phyloP scores from a whole-genome alignment of 1,140 invertebrate genomes.

The Bombus waltoni region DNA sequence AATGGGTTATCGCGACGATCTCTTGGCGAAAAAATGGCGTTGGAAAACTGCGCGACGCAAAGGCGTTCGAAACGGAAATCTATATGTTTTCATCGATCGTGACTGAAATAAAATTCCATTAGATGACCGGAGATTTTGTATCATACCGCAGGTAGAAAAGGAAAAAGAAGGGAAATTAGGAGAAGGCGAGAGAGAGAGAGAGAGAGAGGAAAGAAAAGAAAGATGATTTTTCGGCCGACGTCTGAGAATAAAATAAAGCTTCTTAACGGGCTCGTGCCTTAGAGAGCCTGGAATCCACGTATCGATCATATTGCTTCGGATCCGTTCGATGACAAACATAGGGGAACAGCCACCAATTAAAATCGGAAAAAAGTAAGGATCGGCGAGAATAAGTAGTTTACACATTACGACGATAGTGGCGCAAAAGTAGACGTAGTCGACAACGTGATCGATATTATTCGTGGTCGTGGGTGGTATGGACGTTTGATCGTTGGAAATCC shows the following conservation, averaged over 20 bases:
- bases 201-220: neutral
- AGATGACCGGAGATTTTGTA: neutral
- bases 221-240: neutral
- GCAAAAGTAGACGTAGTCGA: neutral
- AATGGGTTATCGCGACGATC: neutral
- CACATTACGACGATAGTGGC: neutral
- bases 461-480: neutral
- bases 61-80: neutral
- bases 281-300: neutral
- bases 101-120: neutral
- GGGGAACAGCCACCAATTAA: neutral
- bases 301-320: too few relatives aligned
- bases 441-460: slow-evolving; percentile 2
- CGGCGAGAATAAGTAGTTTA: too few relatives aligned
- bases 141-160: neutral
- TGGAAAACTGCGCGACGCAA: neutral
- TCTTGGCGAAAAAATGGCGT: neutral
- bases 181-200: too few relatives aligned
- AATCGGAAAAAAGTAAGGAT: neutral
- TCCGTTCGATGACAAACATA: neutral
- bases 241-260: neutral
- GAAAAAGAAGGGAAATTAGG: neutral
- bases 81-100: neutral
- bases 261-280: neutral
- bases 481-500: slow-evolving; percentile 29